Evolutionary conservation across 2,888 invertebrate species (phyloP).

Genomic region (Drosophila peninsularis): DNA sequence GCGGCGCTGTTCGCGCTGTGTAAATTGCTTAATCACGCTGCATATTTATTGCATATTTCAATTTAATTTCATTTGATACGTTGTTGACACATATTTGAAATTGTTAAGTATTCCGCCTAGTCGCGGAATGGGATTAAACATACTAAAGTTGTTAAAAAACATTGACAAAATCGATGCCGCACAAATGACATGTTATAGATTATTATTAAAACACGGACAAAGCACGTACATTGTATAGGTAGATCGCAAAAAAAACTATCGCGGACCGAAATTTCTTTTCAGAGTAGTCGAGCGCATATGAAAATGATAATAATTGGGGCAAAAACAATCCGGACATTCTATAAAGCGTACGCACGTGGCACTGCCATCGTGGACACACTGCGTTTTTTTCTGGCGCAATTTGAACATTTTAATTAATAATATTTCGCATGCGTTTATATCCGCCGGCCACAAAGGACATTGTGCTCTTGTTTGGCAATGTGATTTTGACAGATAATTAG

Average conservation of each 20-base stretch:
- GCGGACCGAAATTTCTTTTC: background rate
- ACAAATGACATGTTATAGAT: too few relatives aligned
- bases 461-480: conserved; percentile 48
- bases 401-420: conserved; percentile 56
- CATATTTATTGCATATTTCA: conserved; percentile 16
- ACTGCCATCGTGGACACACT: background rate
- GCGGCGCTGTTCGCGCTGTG: background rate
- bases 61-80: conserved; percentile 8
- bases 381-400: background rate
- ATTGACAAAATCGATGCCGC: background rate
- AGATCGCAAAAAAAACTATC: background rate
- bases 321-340: background rate
- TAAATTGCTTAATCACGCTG: conserved; percentile 26
- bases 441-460: conserved; percentile 18
- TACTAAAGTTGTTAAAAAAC: too few relatives aligned
- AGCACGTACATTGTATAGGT: background rate
- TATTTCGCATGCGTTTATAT: conserved; percentile 27
- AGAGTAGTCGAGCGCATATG: background rate
- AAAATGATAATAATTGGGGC: conserved; percentile 1
- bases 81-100: conserved; percentile 3
- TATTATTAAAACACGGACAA: background rate
- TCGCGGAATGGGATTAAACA: background rate
- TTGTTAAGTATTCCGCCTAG: background rate
- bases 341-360: background rate
- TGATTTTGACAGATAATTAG: conserved; percentile 75